Conservation (phyloP, 2,888 invertebrate genomes). For the Parthenolecanium corni region DNA sequence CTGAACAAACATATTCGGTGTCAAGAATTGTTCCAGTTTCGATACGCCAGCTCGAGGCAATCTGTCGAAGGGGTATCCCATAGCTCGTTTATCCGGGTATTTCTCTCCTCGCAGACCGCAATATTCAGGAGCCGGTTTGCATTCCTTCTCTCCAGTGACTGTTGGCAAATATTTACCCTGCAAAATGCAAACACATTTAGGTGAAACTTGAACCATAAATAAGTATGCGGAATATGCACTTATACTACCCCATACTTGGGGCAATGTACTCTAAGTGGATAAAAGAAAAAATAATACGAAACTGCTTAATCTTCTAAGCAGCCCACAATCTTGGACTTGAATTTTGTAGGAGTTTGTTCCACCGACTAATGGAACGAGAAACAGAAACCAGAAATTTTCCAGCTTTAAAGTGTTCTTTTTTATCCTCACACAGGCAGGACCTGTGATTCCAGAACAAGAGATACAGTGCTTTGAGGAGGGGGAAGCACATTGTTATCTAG, state of each 20-base stretch:
- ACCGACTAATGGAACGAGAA: too few species aligned
- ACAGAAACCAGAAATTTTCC: too few species aligned
- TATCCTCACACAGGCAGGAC: too few species aligned
- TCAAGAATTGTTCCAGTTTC: constrained; percentile 55
- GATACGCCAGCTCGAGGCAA: constrained; percentile 47
- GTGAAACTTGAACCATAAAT: neutral
- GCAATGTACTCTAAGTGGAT: neutral
- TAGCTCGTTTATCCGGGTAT: constrained; percentile 67
- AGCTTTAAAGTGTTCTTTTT: too few species aligned
- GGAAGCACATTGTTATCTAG: too few species aligned
- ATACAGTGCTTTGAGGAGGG: too few species aligned
- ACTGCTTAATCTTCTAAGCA: too few species aligned
- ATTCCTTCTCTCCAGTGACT: constrained; percentile 36
- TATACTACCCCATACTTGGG: too few species aligned
- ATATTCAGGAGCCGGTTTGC: constrained; percentile 63
- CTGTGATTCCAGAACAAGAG: too few species aligned
- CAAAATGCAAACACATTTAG: neutral
- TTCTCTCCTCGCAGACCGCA: constrained; percentile 64
- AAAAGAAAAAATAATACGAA: too few species aligned
- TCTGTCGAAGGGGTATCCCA: constrained; percentile 75
- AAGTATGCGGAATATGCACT: neutral
- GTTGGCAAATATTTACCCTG: neutral
- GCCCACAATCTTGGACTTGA: too few species aligned
- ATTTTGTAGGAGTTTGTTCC: too few species aligned
- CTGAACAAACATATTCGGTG: constrained; percentile 56